Base-by-base conservation (phyloP, 2,797 vertebrate species). In the Mallotus villosus region DNA sequence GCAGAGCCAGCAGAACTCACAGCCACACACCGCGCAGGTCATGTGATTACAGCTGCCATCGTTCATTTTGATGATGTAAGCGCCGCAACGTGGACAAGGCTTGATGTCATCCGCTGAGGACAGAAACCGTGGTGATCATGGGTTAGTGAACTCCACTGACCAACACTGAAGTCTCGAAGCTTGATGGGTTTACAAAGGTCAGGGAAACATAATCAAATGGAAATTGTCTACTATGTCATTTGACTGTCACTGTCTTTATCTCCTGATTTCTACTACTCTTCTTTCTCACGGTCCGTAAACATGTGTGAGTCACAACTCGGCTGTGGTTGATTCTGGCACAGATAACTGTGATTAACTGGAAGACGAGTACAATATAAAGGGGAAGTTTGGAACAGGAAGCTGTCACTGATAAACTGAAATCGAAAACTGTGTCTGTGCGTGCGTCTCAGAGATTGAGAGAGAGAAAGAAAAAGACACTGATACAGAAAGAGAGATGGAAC, bases 31-130 rank as follows among this genome's bases (percentile, higher is more conserved):
- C 0, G 97, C 96, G 0, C 97, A 99, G 70, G 97, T 99, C 97
- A 99, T 99, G 91, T 99, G 97, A 87, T 99, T 99, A 75, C 97
- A 99, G 93, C 97, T 99, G 46, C 97, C 97, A 0, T 99, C 97
- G 57, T 99, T 99, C 97, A 99, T 99, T 93, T 99, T 99, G 92
- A 99, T 99, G 91, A 99, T 99, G 86, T 97, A 99, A 3, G 97
- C 97, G 14, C 96, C 96, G 65, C 97, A 99, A 70, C 97, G 95
- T 0, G 97, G 97, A 63, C 97, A 99, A 0, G 97, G 96, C 90
- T 99, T 99, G 93, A 99, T 99, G 91, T 99, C 97, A 82, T 99
- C 97, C 19, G 95, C 95, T 96, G 83, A 0, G 5, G 72, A 80
- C 62, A 67, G 41, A 77, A 17, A 41, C 21, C 17, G 55, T 46